Conservation (phyloP, 2,888 invertebrate species). For the Acanthococcus lagerstroemiae region DNA sequence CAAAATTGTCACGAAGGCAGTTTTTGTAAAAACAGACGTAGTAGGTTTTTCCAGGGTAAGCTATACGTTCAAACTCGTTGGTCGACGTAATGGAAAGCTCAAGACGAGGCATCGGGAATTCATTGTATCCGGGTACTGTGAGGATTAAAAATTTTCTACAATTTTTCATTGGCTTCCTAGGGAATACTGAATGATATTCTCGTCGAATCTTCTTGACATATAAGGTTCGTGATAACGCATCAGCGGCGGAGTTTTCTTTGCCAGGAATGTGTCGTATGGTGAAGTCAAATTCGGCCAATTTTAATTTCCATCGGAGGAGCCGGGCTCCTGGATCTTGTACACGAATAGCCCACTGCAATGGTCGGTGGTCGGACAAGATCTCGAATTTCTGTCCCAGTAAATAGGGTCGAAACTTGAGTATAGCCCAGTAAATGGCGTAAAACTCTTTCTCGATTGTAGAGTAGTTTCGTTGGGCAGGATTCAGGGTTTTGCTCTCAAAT, state of each 20-base stretch:
- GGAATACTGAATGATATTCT: no score
- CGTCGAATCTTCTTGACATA: background rate
- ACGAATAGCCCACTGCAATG: background rate
- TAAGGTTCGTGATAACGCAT: background rate
- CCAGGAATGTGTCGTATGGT: background rate
- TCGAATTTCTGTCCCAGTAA: background rate
- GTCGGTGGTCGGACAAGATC: slow-evolving; percentile 5
- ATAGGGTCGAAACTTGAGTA: background rate
- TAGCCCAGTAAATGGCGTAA: background rate
- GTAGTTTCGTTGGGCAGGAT: slow-evolving; percentile 4
- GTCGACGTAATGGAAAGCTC: no score
- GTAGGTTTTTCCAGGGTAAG: background rate
- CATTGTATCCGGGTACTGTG: no score
- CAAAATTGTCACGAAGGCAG: background rate
- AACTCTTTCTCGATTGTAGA: background rate
- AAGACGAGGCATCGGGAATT: background rate
- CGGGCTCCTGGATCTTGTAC: background rate
- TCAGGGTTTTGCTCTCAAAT: background rate
- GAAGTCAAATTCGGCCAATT: slow-evolving; percentile 9
- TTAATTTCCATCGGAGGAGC: background rate
- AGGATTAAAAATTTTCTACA: no score
- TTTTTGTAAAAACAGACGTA: background rate
- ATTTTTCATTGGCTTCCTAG: no score
- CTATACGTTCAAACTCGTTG: no score
- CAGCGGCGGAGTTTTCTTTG: background rate